Base-by-base conservation (phyloP, 2,797 vertebrate genomes). In the Alcedo atthis region DNA sequence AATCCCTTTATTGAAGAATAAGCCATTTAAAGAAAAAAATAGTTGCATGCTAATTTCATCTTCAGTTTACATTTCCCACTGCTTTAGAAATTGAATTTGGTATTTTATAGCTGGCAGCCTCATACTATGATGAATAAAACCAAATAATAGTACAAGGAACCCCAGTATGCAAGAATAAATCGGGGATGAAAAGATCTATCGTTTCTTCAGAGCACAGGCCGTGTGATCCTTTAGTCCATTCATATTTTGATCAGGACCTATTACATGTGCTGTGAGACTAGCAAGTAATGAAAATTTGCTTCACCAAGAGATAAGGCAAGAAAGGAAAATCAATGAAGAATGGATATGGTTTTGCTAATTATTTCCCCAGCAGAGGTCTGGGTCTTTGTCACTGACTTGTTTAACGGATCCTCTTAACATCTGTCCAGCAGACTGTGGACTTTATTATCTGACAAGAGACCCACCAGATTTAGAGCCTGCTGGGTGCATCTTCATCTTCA, bases 391-490 rank as follows among this genome's bases (percentile, higher is more conserved):
- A 96, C 97, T 98, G 97, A 94, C 95, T 97, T 97, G 97, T 96
- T 98, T 98, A 98, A 98, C 97, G 98, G 97, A 97, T 96, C 91
- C 89, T 94, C 92, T 95, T 95, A 98, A 98, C 98, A 98, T 99
- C 98, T 99, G 99, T 98, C 98, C 97, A 95, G 96, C 98, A 99
- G 98, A 98, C 97, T 97, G 93, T 62, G 94, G 95, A 97, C 97
- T 97, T 96, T 92, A 97, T 97, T 97, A 96, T 97, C 92, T 95
- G 97, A 97, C 96, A 96, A 97, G 91, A 97, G 96, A 97, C 97
- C 94, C 95, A 95, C 89, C 91, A 97, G 97, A 97, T 97, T 97
- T 96, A 81, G 86, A 98, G 98, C 98, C 98, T 98, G 97, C 97
- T 96, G 97, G 96, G 96, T 95, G 93, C 81, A 82, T 96, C 97